These are phyloP conservation scores for Lontra canadensis DNA, from an alignment of 2,113 vertebrate genomes.

Conservation along the genomic window DNA sequence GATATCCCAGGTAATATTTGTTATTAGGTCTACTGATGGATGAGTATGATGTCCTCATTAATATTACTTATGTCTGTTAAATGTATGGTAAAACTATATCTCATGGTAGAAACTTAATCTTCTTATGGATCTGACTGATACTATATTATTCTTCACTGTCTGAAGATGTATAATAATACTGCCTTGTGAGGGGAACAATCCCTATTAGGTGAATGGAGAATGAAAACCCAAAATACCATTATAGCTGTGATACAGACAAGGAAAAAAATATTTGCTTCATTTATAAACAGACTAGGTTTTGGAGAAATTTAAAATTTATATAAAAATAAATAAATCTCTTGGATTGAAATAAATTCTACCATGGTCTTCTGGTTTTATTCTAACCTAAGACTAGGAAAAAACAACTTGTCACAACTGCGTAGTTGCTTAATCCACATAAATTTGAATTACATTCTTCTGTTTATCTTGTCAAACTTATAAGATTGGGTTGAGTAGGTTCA, in stretches of 20 bases:
- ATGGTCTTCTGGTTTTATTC: conserved; percentile 43
- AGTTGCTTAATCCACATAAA: conserved; percentile 66
- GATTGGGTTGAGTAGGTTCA: background rate
- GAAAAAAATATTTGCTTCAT: background rate
- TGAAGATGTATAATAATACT: background rate
- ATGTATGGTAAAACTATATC: background rate
- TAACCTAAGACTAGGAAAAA: conserved; percentile 10
- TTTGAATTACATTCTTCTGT: conserved; percentile 68
- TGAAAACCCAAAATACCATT: background rate
- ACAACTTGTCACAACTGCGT: conserved; percentile 50
- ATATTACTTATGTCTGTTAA: background rate
- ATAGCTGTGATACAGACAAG: background rate
- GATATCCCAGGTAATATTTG: background rate
- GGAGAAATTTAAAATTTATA: background rate
- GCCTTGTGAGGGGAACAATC: background rate
- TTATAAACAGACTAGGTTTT: conserved; percentile 46
- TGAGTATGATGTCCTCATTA: background rate
- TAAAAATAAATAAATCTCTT: background rate
- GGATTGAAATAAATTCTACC: conserved; percentile 45
- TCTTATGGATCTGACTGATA: background rate
- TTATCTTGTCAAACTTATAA: conserved; percentile 31
- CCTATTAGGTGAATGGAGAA: background rate
- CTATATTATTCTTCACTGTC: background rate
- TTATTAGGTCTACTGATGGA: background rate
- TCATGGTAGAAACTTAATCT: background rate